A percentile compares a stretch with the other conserved stretches of the same genome.
These are phyloP conservation scores for Sycophila sp. DNA, from an alignment of 1,140 invertebrate genomes.

Conservation along the genomic window DNA sequence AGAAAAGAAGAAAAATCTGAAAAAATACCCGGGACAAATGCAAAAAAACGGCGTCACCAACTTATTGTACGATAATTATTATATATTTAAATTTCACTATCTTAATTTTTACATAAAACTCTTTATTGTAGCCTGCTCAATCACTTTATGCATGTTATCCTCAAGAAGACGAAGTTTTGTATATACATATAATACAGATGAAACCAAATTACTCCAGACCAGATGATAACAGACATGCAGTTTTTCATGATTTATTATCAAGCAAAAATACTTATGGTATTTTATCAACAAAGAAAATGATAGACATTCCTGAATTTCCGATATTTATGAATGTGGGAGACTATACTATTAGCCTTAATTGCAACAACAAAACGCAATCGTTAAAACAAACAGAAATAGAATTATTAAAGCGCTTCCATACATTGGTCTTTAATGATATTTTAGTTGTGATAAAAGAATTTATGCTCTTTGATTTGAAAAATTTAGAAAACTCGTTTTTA, in stretches of 20 bases:
- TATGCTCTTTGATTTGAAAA: constrained; percentile 75
- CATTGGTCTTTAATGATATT: constrained; percentile 75
- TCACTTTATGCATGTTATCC: constrained; percentile 63
- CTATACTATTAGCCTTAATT: constrained; percentile 72
- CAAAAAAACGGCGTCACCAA: constrained; percentile 75
- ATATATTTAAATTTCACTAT: neutral
- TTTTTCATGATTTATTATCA: constrained; percentile 55
- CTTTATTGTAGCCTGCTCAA: constrained; percentile 60
- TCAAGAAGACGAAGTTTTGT: constrained; percentile 41
- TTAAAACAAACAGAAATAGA: constrained; percentile 69
- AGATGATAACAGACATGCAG: constrained; percentile 51
- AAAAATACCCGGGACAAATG: constrained; percentile 73
- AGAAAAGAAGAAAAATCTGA: constrained; percentile 57
- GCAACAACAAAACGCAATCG: constrained; percentile 65
- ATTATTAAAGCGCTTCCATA: constrained; percentile 70
- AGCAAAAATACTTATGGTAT: constrained; percentile 67
- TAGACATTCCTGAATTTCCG: constrained; percentile 80
- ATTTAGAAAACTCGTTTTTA: constrained; percentile 75
- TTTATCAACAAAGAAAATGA: constrained; percentile 69
- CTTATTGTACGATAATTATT: constrained; percentile 42
- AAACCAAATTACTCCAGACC: constrained; percentile 63
- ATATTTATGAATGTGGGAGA: constrained; percentile 87
- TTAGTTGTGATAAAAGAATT: constrained; percentile 82
- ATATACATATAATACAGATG: constrained; percentile 73
- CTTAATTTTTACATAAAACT: neutral